Evolutionary conservation across 2,888 invertebrate species (phyloP).

Genomic region (Drosophila mimetica): DNA sequence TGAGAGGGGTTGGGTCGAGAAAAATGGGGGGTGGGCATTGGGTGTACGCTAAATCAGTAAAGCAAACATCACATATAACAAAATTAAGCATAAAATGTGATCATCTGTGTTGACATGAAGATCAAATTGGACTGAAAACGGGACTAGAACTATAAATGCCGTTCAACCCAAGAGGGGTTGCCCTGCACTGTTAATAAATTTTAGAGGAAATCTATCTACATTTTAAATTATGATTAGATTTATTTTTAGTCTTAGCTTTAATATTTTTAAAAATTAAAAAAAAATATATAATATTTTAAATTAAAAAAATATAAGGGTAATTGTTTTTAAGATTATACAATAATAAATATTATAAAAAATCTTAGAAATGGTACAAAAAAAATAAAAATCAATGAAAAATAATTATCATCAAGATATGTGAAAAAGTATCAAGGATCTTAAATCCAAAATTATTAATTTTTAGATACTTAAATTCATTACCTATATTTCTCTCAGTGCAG

Average conservation of each 20-base stretch:
- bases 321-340: too few relatives aligned
- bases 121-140: conserved; percentile 73
- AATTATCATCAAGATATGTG: too few relatives aligned
- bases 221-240: too few relatives aligned
- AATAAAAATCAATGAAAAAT: too few relatives aligned
- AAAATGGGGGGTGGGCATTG: conserved; percentile 9
- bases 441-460: too few relatives aligned
- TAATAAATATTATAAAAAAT: neutral
- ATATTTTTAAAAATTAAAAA: too few relatives aligned
- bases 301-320: neutral
- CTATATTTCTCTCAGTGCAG: conserved; percentile 10
- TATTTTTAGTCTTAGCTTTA: too few relatives aligned
- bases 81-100: conserved; percentile 82
- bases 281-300: neutral
- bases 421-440: too few relatives aligned
- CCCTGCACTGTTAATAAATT: conserved; percentile 2
- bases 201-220: too few relatives aligned
- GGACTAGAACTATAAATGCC: conserved; percentile 37
- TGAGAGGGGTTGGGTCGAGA: neutral
- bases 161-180: conserved; percentile 23
- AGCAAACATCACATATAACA: conserved; percentile 62
- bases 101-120: conserved; percentile 85
- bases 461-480: too few relatives aligned
- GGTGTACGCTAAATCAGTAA: conserved; percentile 58
- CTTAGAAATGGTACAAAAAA: neutral